Conservation (phyloP, 2,113 vertebrate species). For the Pelecanoides urinatrix region DNA sequence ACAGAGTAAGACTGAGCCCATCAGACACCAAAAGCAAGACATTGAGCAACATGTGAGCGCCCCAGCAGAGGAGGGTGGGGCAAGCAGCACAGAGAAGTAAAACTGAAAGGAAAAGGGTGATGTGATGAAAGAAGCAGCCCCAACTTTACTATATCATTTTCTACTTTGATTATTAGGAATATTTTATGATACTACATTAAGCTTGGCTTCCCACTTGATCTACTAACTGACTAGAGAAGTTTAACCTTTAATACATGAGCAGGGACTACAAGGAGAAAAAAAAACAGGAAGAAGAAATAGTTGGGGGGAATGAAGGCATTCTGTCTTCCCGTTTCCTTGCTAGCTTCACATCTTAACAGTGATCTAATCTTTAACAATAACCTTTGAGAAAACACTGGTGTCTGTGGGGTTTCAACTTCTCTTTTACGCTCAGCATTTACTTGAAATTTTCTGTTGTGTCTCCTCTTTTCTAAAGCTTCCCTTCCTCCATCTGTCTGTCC, state of each 20-base stretch:
- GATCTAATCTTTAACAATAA: background rate
- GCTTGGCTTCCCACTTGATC: background rate
- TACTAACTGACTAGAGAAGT: background rate
- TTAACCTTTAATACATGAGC: background rate
- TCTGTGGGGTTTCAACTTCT: background rate
- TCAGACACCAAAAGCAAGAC: background rate
- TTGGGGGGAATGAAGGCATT: background rate
- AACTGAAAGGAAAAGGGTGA: slow-evolving; percentile 18
- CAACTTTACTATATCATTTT: background rate
- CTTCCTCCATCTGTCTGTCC: background rate
- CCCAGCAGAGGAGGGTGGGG: background rate
- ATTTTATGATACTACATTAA: background rate
- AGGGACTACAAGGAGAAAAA: background rate
- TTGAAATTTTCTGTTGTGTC: background rate
- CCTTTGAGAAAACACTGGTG: background rate
- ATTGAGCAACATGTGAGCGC: background rate
- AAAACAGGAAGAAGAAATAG: background rate
- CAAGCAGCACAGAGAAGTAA: background rate
- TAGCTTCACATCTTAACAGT: background rate
- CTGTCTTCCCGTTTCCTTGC: background rate
- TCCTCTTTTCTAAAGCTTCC: background rate
- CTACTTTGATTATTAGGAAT: background rate
- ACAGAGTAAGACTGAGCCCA: background rate
- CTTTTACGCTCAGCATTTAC: background rate
- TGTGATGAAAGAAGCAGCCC: background rate